Conservation (phyloP, 2,113 vertebrate species). For the Opisthocomus hoazin region DNA sequence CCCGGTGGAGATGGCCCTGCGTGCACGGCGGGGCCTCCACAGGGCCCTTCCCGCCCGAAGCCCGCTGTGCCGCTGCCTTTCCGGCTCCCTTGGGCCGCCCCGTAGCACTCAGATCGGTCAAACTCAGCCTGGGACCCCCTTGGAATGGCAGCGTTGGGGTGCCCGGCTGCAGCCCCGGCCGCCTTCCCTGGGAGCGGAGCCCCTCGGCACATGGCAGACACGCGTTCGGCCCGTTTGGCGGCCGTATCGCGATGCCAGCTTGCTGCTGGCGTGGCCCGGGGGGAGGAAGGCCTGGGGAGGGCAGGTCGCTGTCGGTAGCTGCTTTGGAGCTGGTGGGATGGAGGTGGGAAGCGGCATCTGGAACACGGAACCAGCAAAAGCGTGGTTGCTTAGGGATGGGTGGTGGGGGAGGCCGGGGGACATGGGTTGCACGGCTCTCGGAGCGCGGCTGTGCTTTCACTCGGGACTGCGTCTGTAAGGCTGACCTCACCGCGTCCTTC, state of each 20-base stretch:
- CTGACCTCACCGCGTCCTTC: rapidly evolving
- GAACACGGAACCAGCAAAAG: background rate
- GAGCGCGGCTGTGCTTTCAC: background rate
- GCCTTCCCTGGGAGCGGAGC: background rate
- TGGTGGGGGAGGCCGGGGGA: background rate
- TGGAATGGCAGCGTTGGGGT: rapidly evolving
- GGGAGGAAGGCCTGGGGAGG: background rate
- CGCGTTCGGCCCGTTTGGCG: background rate
- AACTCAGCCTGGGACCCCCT: background rate
- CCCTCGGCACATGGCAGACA: background rate
- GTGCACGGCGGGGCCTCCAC: no score
- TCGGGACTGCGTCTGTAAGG: rapidly evolving
- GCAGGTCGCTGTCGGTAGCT: rapidly evolving
- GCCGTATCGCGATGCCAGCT: no score
- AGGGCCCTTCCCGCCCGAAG: rapidly evolving
- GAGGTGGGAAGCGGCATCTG: rapidly evolving
- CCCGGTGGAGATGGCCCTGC: rapidly evolving
- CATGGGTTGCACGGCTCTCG: rapidly evolving
- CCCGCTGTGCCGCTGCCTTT: rapidly evolving
- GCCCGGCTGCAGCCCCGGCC: background rate
- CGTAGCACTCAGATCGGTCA: background rate
- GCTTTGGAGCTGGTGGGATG: rapidly evolving
- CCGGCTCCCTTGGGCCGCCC: background rate
- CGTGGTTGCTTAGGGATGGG: no score
- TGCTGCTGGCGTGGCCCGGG: background rate